Evolutionary conservation across 2,888 invertebrate species (phyloP).

Genomic region (Heliconius aoede): DNA sequence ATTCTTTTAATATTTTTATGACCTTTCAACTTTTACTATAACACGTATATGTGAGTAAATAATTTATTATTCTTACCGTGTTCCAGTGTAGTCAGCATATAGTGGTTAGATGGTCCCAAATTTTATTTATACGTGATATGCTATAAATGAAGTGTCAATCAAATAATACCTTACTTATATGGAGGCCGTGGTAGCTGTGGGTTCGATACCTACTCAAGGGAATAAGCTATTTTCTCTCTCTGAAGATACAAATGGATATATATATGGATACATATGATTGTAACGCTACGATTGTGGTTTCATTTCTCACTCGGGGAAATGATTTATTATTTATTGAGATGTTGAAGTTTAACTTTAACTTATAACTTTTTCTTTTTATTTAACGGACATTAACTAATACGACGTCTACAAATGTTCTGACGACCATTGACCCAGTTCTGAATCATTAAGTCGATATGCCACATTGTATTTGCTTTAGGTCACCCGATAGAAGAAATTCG

Average conservation of each 20-base stretch:
- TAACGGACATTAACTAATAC: conserved; percentile 4
- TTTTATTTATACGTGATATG: background rate
- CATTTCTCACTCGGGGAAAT: background rate
- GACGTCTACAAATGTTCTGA: background rate
- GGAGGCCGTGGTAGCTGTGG: too few relatives aligned
- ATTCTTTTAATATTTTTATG: background rate
- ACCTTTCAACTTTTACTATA: too few relatives aligned
- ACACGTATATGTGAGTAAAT: too few relatives aligned
- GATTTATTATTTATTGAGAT: too few relatives aligned
- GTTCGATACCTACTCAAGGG: too few relatives aligned
- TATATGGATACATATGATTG: too few relatives aligned
- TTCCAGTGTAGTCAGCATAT: background rate
- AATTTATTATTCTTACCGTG: too few relatives aligned
- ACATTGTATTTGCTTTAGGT: conserved; percentile 8
- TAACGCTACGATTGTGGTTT: background rate
- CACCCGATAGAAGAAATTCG: background rate
- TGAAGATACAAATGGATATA: too few relatives aligned
- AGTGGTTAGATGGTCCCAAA: background rate
- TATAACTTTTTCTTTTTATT: conserved; percentile 11
- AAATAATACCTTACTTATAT: background rate
- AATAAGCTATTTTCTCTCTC: too few relatives aligned
- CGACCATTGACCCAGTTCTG: conserved; percentile 36
- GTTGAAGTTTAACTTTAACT: background rate
- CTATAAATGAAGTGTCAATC: background rate
- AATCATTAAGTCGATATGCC: background rate